A percentile compares a stretch with the other conserved stretches of the same genome.
Evolutionary conservation across 1,140 invertebrate genomes (phyloP).

Genomic region (Sminthurides bifidus): DNA sequence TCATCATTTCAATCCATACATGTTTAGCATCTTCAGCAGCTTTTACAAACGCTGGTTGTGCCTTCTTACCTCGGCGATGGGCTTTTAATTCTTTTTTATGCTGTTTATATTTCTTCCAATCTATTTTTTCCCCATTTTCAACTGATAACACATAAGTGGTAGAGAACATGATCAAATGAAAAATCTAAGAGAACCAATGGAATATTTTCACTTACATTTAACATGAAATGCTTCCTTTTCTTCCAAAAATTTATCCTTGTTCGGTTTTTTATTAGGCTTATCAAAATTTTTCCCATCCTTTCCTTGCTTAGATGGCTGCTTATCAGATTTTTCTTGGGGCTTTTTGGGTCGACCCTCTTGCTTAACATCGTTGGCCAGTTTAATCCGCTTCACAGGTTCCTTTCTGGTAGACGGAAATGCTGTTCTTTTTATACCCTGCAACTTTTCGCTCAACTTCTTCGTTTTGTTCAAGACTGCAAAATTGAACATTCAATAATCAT

Average conservation of each 20-base stretch:
- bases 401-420: neutral
- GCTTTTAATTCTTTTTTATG: constrained; percentile 10
- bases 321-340: neutral
- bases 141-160: no score
- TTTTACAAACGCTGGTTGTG: neutral
- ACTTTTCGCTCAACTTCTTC: constrained; percentile 4
- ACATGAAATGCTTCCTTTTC: neutral
- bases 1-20: constrained; percentile 2
- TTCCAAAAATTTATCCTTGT: neutral
- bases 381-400: neutral
- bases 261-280: neutral
- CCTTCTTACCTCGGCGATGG: neutral
- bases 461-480: constrained; percentile 3
- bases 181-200: no score
- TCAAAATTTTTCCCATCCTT: neutral
- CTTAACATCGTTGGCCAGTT: neutral
- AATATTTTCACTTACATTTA: neutral
- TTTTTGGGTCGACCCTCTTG: neutral
- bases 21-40: neutral
- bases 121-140: constrained; percentile 1
- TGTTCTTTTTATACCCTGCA: neutral
- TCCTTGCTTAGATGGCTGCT: neutral
- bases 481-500: no score
- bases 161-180: neutral
- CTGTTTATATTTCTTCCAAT: constrained; percentile 10